Percentiles rank a stretch among this genome's conserved stretches.
phyloP scores from a whole-genome alignment of 35 echinoderm and acorn worm genomes.

The Anneissia japonica region DNA sequence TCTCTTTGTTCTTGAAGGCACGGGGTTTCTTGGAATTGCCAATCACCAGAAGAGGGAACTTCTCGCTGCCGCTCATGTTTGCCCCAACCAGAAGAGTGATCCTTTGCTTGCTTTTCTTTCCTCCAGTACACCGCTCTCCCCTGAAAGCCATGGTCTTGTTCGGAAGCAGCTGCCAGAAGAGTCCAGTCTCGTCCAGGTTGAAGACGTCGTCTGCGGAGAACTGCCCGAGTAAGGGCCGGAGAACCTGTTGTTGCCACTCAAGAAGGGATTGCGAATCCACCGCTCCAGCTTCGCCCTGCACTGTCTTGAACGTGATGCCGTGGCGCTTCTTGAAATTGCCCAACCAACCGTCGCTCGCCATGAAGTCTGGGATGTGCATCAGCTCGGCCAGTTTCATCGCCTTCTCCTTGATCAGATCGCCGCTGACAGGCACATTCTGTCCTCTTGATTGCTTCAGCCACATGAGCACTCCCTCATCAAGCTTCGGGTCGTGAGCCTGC shows the following conservation, averaged over 20 bases:
- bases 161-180: conserved; percentile 35
- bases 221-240: background rate
- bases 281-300: conserved; percentile 4
- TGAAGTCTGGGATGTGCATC: conserved; percentile 21
- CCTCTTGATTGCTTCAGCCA: background rate
- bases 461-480: conserved; percentile 7
- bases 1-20: background rate
- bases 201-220: conserved; percentile 6
- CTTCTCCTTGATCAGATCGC: conserved; percentile 6
- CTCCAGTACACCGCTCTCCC: conserved; percentile 3
- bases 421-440: background rate
- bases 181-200: conserved; percentile 22
- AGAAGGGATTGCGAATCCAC: background rate
- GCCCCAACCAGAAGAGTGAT: conserved; percentile 20
- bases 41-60: conserved; percentile 28
- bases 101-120: conserved; percentile 38
- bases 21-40: too few species aligned
- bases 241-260: background rate
- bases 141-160: conserved; percentile 5
- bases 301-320: background rate
- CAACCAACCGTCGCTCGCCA: conserved; percentile 38
- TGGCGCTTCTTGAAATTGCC: conserved; percentile 7
- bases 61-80: conserved; percentile 34
- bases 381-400: background rate
- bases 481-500: too few species aligned